Evolutionary conservation across 1,140 invertebrate genomes (phyloP).

Genomic region (Drosophila melanica): DNA sequence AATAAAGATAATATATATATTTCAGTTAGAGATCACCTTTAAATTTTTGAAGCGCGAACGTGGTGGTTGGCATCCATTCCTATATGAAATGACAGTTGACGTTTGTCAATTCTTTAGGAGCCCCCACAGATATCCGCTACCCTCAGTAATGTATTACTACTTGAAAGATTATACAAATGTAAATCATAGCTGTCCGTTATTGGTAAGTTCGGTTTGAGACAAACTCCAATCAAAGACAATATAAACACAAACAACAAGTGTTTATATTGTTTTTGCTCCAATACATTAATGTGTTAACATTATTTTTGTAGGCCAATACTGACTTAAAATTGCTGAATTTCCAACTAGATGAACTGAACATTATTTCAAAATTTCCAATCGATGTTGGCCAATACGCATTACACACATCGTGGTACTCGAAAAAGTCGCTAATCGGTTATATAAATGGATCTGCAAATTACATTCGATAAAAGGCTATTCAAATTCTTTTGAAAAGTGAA

Average conservation of each 20-base stretch:
- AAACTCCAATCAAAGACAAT: no score
- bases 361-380: not conserved
- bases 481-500: no score
- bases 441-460: not conserved
- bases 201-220: constrained; percentile 20
- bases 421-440: not conserved
- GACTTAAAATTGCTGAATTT: not conserved
- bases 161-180: constrained; percentile 25
- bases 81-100: constrained; percentile 35
- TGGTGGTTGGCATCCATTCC: constrained; percentile 52
- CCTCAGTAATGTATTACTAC: constrained; percentile 29
- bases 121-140: constrained; percentile 14
- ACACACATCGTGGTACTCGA: not conserved
- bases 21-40: not conserved
- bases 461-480: not conserved
- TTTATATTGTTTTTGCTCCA: not conserved
- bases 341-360: not conserved
- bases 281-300: no score
- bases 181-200: constrained; percentile 40
- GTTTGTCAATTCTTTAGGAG: constrained; percentile 38
- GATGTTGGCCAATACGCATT: not conserved
- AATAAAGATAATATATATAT: no score
- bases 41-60: constrained; percentile 8
- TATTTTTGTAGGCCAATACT: constrained; percentile 1
- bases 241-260: no score